Conservation (phyloP, 2,113 vertebrate species). For the Etheostoma cragini region DNA sequence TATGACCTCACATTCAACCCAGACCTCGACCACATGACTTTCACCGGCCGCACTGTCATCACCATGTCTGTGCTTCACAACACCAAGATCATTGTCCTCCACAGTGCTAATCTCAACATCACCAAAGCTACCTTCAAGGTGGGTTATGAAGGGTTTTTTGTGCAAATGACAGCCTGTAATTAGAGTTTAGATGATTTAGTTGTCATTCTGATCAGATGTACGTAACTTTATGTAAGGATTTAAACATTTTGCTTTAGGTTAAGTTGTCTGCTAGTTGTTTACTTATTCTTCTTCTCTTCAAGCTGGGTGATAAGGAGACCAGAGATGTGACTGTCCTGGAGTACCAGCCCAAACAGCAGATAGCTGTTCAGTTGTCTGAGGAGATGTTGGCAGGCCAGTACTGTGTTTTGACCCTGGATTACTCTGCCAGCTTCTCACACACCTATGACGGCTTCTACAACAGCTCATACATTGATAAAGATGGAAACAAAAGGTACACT, state of each 20-base stretch:
- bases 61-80: constrained; percentile 81
- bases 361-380: constrained; percentile 87
- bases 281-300: constrained; percentile 14
- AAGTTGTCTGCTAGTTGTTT: background rate
- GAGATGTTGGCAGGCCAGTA: constrained; percentile 83
- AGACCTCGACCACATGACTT: constrained; percentile 88
- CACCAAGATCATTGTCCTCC: constrained; percentile 89
- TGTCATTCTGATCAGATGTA: background rate
- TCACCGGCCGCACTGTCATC: constrained; percentile 87
- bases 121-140: constrained; percentile 81
- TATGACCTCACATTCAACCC: constrained; percentile 90
- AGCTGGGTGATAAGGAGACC: constrained; percentile 59
- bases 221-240: background rate
- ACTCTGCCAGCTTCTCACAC: constrained; percentile 88
- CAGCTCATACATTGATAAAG: constrained; percentile 88
- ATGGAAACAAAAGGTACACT: constrained; percentile 81
- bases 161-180: background rate
- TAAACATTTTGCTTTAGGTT: background rate
- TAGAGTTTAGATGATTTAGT: background rate
- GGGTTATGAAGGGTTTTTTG: constrained; percentile 4
- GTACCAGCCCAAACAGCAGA: constrained; percentile 89
- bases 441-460: constrained; percentile 93
- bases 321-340: constrained; percentile 84
- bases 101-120: constrained; percentile 89
- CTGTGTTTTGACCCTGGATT: constrained; percentile 88